These are phyloP conservation scores for Accipiter virgatus DNA, from an alignment of 2,113 vertebrate species.

Conservation along the genomic window DNA sequence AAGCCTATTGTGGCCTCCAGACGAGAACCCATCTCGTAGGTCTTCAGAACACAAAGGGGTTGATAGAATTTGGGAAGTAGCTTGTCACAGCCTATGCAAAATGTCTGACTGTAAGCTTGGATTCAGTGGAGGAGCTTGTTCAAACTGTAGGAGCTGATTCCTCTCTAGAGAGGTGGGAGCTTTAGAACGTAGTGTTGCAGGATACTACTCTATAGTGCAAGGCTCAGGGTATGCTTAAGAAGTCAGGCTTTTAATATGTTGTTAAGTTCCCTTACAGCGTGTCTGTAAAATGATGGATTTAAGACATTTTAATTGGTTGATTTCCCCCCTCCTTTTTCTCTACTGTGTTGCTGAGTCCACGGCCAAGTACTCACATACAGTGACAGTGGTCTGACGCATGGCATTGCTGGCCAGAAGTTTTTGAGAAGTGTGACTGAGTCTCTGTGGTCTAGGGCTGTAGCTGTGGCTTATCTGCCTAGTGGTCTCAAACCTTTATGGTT, in stretches of 20 bases:
- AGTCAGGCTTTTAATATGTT: background rate
- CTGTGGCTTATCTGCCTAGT: background rate
- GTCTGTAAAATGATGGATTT: background rate
- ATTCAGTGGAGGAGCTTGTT: background rate
- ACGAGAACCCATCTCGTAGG: background rate
- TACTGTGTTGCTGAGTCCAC: background rate
- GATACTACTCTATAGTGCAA: background rate
- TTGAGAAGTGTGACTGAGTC: background rate
- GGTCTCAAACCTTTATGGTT: background rate
- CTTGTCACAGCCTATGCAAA: background rate
- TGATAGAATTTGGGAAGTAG: background rate
- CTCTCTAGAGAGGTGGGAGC: background rate
- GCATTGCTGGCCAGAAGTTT: background rate
- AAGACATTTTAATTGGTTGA: background rate
- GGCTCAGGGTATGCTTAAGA: background rate
- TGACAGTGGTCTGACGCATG: background rate
- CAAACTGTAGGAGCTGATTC: background rate
- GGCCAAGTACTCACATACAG: background rate
- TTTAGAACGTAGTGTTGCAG: background rate
- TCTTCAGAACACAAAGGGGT: background rate
- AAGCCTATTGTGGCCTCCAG: background rate
- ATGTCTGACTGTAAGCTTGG: background rate
- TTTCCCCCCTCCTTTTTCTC: background rate
- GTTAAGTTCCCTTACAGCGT: background rate
- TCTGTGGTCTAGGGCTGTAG: background rate